Conservation (phyloP, 2,113 vertebrate species). For the Canis aureus region DNA sequence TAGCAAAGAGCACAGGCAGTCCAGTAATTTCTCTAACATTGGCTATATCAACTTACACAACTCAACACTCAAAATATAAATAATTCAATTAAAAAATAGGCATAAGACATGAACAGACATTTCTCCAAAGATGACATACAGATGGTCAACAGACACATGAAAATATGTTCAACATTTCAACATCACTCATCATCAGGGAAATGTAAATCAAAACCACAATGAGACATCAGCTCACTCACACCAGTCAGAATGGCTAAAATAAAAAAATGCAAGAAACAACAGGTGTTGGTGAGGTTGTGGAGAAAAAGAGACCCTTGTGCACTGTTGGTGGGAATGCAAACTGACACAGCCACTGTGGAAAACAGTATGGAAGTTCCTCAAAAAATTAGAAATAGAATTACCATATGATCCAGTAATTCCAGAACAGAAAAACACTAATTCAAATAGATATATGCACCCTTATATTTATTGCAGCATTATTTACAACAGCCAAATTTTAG, state of each 20-base stretch:
- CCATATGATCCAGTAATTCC: neutral
- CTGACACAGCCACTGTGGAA: neutral
- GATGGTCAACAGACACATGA: neutral
- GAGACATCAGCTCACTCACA: neutral
- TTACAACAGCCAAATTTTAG: neutral
- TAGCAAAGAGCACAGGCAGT: neutral
- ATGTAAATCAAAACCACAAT: neutral
- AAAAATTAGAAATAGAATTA: neutral
- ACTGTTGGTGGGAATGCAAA: neutral
- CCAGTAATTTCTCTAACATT: neutral
- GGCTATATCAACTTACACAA: neutral
- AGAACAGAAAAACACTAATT: too few species aligned
- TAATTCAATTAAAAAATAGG: neutral
- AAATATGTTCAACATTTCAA: neutral
- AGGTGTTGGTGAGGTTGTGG: neutral
- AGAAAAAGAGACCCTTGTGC: neutral
- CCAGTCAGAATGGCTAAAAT: neutral
- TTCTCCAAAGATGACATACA: neutral
- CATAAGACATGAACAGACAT: neutral
- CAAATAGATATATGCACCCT: too few species aligned
- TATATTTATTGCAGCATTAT: neutral
- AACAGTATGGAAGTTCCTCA: neutral
- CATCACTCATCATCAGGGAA: neutral
- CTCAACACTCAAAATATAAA: neutral
- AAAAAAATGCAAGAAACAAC: neutral